These are phyloP conservation scores for Horisme vitalbata DNA, from an alignment of 2,888 invertebrate species.

Conservation along the genomic window DNA sequence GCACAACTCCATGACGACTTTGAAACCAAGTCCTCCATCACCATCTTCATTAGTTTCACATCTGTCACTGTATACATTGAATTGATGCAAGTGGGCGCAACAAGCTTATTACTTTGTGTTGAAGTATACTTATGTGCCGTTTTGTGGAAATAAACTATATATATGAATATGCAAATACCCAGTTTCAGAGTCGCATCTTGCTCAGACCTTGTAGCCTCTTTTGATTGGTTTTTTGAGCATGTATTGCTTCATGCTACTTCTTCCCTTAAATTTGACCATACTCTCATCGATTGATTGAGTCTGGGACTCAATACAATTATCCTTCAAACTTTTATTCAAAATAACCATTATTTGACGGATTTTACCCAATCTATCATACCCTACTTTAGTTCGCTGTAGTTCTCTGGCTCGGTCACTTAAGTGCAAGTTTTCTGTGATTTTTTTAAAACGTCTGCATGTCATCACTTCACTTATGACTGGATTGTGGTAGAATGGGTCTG, in stretches of 20 bases:
- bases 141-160: too few species aligned
- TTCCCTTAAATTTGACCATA: constrained; percentile 36
- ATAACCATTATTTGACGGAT: constrained; percentile 23
- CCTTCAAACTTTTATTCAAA: constrained; percentile 18
- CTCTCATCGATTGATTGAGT: constrained; percentile 33
- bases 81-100: too few species aligned
- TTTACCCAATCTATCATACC: constrained; percentile 31
- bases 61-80: too few species aligned
- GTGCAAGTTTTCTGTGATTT: constrained; percentile 30
- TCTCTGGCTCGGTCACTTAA: constrained; percentile 27
- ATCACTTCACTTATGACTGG: constrained; percentile 25
- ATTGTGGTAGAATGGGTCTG: constrained; percentile 27
- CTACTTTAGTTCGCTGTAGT: constrained; percentile 11
- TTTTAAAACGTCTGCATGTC: constrained; percentile 28
- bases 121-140: too few species aligned
- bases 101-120: too few species aligned
- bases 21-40: too few species aligned
- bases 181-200: background rate
- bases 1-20: too few species aligned
- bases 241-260: background rate
- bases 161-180: background rate
- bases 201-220: background rate
- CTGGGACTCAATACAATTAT: constrained; percentile 25
- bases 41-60: too few species aligned
- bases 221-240: background rate